A percentile compares a stretch with the other conserved stretches of the same genome.
These are phyloP conservation scores for Villa cingulata DNA, from an alignment of 2,888 invertebrate species.

Conservation along the genomic window DNA sequence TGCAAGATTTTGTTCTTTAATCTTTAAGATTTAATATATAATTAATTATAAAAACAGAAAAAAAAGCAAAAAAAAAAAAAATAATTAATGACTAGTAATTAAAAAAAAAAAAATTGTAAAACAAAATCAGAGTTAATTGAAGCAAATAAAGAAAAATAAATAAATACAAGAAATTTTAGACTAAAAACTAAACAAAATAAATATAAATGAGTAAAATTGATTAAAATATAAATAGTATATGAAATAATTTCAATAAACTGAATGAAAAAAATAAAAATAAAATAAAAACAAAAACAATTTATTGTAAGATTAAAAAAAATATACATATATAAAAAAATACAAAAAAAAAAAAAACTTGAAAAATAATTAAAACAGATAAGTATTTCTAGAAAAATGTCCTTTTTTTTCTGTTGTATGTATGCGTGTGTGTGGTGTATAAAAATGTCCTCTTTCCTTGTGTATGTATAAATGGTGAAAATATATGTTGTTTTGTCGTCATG, in stretches of 20 bases:
- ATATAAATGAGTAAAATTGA: not conserved
- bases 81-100: constrained; percentile 4
- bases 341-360: not conserved
- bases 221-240: too few relatives aligned
- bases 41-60: constrained; percentile 8
- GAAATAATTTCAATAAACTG: not conserved
- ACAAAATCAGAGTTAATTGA: constrained; percentile 5
- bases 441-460: too few relatives aligned
- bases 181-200: not conserved
- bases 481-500: too few relatives aligned
- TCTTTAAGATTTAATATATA: constrained; percentile 14
- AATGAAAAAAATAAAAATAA: not conserved
- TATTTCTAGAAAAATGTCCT: not conserved
- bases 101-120: constrained; percentile 9
- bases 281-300: not conserved
- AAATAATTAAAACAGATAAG: not conserved
- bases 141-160: too few relatives aligned
- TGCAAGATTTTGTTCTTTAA: constrained; percentile 13
- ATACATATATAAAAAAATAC: too few relatives aligned
- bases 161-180: constrained; percentile 6
- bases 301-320: too few relatives aligned
- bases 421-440: too few relatives aligned
- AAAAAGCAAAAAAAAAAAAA: constrained; percentile 5
- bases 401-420: not conserved
- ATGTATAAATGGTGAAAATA: too few relatives aligned